Conservation (phyloP, 2,797 vertebrate species). For the Hemibagrus guttatus region DNA sequence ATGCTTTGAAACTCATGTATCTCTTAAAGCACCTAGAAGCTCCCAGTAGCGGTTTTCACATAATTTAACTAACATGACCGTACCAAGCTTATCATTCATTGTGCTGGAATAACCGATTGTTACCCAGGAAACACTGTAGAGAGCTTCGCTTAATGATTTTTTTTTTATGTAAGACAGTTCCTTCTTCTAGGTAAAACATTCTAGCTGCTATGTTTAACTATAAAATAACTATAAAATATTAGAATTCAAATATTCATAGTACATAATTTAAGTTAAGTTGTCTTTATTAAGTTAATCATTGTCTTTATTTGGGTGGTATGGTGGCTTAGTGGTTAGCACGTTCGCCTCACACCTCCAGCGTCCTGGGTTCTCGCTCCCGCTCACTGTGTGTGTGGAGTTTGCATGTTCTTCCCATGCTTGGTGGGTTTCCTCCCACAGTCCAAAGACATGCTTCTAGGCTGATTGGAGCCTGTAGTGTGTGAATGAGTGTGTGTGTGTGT, state of each 20-base stretch:
- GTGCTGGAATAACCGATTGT: conserved; percentile 5
- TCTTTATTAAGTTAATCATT: too few species aligned
- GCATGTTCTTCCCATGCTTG: too few species aligned
- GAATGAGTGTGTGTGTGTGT: too few species aligned
- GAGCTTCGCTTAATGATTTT: background rate
- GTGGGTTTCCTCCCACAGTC: too few species aligned
- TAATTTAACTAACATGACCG: background rate
- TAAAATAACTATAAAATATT: background rate
- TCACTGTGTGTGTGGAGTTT: too few species aligned
- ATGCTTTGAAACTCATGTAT: background rate
- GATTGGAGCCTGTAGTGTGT: too few species aligned
- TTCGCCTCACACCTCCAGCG: too few species aligned
- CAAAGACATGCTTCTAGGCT: too few species aligned
- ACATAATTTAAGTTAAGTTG: background rate
- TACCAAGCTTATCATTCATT: background rate
- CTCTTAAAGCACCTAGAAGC: background rate
- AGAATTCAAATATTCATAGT: background rate
- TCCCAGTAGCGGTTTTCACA: background rate
- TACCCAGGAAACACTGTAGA: background rate
- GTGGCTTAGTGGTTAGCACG: too few species aligned
- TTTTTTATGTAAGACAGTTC: background rate
- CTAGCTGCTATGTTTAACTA: background rate
- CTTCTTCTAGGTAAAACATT: background rate
- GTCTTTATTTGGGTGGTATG: too few species aligned
- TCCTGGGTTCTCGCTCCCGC: too few species aligned